Percentiles rank a stretch among this genome's conserved stretches.
Conservation (phyloP, 2,113 vertebrate species). For the Hassar affinis region DNA sequence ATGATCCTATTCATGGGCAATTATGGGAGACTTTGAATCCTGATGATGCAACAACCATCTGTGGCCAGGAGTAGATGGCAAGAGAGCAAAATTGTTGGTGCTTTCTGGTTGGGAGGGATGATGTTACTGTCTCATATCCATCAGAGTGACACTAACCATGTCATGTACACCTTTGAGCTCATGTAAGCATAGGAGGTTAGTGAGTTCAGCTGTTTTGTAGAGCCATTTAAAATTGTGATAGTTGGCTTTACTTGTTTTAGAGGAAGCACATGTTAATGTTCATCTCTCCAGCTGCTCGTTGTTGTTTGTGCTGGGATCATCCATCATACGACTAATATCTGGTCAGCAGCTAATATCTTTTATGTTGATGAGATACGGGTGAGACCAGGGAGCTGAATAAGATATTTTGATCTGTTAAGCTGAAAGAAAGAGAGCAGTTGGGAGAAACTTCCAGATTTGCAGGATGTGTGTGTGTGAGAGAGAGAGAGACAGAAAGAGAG, state of each 20-base stretch:
- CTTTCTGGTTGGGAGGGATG: background rate
- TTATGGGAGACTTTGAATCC: background rate
- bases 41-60: background rate
- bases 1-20: background rate
- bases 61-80: background rate
- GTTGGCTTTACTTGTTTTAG: background rate
- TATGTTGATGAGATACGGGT: background rate
- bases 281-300: background rate
- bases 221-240: background rate
- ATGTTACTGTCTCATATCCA: too few species aligned
- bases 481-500: too few species aligned
- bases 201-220: background rate
- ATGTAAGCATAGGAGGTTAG: too few species aligned
- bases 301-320: background rate
- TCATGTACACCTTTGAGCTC: too few species aligned
- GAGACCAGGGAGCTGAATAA: background rate
- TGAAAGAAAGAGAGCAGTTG: conserved; percentile 19
- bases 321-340: background rate
- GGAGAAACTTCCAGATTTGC: conserved; percentile 60
- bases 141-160: too few species aligned
- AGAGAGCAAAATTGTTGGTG: background rate
- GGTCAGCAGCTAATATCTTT: background rate
- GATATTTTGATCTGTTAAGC: background rate
- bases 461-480: too few species aligned
- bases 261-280: background rate